Percentiles rank a stretch among this genome's conserved stretches.
phyloP scores from a whole-genome alignment of 2,797 vertebrate genomes.

The Lepidocolaptes lacrymiger region DNA sequence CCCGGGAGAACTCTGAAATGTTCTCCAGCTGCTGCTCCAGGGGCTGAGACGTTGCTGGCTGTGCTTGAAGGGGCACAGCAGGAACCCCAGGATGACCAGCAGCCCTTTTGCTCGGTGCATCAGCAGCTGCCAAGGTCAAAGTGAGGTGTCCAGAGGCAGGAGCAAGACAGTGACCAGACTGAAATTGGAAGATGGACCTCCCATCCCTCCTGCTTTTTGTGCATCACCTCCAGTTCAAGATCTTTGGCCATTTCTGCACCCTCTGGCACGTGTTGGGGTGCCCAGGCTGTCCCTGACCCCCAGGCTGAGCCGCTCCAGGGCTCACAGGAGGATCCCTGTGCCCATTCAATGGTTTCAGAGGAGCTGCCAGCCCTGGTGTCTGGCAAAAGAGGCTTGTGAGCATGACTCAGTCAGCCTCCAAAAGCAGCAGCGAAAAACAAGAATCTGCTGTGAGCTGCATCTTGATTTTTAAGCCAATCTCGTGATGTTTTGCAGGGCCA shows the following conservation, averaged over 20 bases:
- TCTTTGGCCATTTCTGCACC: accelerated
- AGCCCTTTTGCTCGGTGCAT: accelerated
- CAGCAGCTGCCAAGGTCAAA: neutral
- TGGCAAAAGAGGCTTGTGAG: constrained; percentile 57
- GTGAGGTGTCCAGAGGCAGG: neutral
- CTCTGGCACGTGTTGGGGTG: accelerated
- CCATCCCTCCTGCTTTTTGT: neutral
- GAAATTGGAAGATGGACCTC: neutral
- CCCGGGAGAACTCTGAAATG: neutral
- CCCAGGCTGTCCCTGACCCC: neutral
- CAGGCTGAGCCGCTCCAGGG: neutral
- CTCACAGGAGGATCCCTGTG: neutral
- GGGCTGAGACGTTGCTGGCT: accelerated
- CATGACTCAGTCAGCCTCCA: constrained; percentile 66
- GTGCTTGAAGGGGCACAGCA: accelerated
- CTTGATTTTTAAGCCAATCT: constrained; percentile 43
- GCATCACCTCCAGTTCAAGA: accelerated
- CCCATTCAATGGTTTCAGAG: neutral
- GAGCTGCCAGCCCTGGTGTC: constrained; percentile 29
- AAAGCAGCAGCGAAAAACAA: constrained; percentile 37
- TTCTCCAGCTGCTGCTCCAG: neutral
- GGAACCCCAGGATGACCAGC: neutral
- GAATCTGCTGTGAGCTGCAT: constrained; percentile 56
- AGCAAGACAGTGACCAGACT: accelerated
- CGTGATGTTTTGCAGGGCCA: constrained; percentile 6